These are phyloP conservation scores for Belgica antarctica DNA, from an alignment of 2,888 invertebrate genomes.

Conservation along the genomic window DNA sequence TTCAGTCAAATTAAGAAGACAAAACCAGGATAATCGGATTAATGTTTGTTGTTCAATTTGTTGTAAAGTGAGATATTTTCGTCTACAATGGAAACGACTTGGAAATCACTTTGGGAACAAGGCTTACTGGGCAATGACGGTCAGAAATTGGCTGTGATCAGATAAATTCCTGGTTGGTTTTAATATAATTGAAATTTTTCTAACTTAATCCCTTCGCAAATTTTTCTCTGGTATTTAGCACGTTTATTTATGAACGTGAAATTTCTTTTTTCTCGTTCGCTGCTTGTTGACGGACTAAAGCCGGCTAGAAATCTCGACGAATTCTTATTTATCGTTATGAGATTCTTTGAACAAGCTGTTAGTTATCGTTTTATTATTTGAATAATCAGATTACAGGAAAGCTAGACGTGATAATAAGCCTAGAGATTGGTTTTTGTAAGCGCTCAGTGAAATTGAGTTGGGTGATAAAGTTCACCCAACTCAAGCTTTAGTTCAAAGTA, in stretches of 20 bases:
- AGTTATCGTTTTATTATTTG: slow-evolving; percentile 26
- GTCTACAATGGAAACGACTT: neutral
- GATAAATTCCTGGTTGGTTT: too few relatives aligned
- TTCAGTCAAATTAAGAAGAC: slow-evolving; percentile 17
- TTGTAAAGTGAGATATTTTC: slow-evolving; percentile 16
- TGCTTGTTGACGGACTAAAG: neutral
- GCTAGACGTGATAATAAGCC: slow-evolving; percentile 22
- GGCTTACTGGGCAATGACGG: neutral
- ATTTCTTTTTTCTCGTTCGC: slow-evolving; percentile 13
- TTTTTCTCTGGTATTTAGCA: slow-evolving; percentile 20
- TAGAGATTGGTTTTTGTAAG: too few relatives aligned
- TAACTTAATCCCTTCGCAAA: too few relatives aligned
- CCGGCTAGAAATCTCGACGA: slow-evolving; percentile 9
- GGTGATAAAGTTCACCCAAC: too few relatives aligned
- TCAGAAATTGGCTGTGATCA: too few relatives aligned
- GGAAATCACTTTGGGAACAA: neutral
- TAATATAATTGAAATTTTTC: too few relatives aligned
- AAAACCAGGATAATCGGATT: slow-evolving; percentile 33
- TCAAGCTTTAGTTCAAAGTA: too few relatives aligned
- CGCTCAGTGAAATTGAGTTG: too few relatives aligned
- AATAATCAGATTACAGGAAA: slow-evolving; percentile 25
- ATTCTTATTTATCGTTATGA: slow-evolving; percentile 31
- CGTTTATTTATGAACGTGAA: slow-evolving; percentile 13
- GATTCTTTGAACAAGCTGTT: slow-evolving; percentile 22
- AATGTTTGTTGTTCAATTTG: slow-evolving; percentile 24